Evolutionary conservation across 2,888 invertebrate species (phyloP).

Genomic region (Eurytoma adleriae): DNA sequence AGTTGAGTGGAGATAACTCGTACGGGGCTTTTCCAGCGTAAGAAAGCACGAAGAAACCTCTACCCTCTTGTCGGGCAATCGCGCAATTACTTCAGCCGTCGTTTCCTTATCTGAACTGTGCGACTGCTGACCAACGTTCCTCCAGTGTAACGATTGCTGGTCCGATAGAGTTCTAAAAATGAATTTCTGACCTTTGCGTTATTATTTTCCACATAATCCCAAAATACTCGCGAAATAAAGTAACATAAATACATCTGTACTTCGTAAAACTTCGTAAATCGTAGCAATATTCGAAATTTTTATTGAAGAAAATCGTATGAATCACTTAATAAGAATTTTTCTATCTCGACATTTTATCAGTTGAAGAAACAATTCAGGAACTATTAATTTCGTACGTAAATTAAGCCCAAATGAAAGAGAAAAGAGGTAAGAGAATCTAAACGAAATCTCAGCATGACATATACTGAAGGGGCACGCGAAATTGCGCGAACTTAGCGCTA

Average conservation of each 20-base stretch:
- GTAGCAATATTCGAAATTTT: no score
- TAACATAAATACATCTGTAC: neutral
- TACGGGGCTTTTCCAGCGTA: neutral
- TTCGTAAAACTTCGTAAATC: no score
- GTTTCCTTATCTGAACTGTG: slow-evolving; percentile 64
- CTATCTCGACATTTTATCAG: slow-evolving; percentile 2
- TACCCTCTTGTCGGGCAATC: slow-evolving; percentile 52
- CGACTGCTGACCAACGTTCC: slow-evolving; percentile 42
- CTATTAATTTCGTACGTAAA: slow-evolving; percentile 53
- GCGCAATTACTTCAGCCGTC: slow-evolving; percentile 64
- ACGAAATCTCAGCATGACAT: slow-evolving; percentile 46
- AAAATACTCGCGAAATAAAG: no score
- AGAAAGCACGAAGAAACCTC: slow-evolving; percentile 19
- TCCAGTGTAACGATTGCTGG: no score
- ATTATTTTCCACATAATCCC: no score
- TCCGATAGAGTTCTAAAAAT: neutral
- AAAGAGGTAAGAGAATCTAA: slow-evolving; percentile 15
- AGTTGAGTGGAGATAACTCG: no score
- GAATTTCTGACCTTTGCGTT: neutral
- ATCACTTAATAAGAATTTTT: no score
- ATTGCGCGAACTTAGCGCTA: slow-evolving; percentile 22
- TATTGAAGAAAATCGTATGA: no score
- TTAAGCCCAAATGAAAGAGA: slow-evolving; percentile 40
- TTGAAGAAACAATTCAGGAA: slow-evolving; percentile 3
- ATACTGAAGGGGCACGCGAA: slow-evolving; percentile 47